Base-by-base conservation (phyloP, 1,140 invertebrate species). In the Euglossa dilemma region DNA sequence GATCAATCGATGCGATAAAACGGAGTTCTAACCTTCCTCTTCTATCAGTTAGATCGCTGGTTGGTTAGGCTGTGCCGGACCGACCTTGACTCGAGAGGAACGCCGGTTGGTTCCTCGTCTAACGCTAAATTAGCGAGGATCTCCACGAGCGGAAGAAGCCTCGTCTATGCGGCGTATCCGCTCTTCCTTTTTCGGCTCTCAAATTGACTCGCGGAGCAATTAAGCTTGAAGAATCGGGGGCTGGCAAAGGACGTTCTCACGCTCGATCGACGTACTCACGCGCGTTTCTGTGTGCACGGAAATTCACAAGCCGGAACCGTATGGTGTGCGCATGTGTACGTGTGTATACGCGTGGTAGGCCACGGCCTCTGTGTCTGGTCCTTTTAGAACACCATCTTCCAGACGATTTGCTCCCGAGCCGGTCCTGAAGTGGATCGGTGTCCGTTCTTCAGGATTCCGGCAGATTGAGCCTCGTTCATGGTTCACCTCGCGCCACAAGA, bases 371-470 rank as follows among this genome's bases (percentile, higher is more conserved):
- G 73, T 72, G 75, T 88, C 83, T 83, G 74, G 70, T 66, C 59
- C 75, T 82, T 86, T 90, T 74, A 76, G 71, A 86, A 85, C 70
- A 85, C 89, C 88, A 76, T 93, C 92, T 93, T 93, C 91, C 92
- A 90, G 90, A 89, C 85, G 89, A 84, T 83, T 91, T 89, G 80
- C 59, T 85, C 56, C 63, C 57, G 57, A 87, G 72, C 47, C 79
- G 82, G 63, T 84, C 72, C 73, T 89, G 77, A 80, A 84, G 80
- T 79, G 84, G 84, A 83, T 81, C 85, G 84, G 86, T 90, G 90
- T 90, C 90, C 90, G 89, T 86, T 93, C 92, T 92, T 93, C 90
- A 81, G 85, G 91, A 93, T 93, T 93, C 92, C 92, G 85, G 86
- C 77, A 93, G 91, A 93, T 91, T 93, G 87, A 91, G 89, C 92